Percentiles rank a stretch among this genome's conserved stretches.
phyloP scores from a whole-genome alignment of 2,888 invertebrate genomes.

The Stenchaetothrips biformis region DNA sequence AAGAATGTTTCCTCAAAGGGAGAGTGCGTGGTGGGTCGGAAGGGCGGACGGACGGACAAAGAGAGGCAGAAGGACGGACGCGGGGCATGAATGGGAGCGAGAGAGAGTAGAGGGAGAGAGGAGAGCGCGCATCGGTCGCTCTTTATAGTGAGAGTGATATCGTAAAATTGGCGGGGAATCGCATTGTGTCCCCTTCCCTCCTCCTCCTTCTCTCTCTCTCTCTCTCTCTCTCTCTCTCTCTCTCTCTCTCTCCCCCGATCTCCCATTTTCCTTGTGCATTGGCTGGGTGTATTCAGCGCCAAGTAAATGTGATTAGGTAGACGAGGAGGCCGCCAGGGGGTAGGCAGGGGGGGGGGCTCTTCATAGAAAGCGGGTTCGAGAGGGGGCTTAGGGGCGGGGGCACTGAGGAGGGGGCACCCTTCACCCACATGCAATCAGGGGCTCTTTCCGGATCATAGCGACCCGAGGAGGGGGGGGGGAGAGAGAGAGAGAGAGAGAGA shows the following conservation, averaged over 20 bases:
- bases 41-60: conserved; percentile 31
- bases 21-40: neutral
- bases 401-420: neutral
- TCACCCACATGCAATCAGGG: conserved; percentile 24
- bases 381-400: neutral
- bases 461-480: neutral
- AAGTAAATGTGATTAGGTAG: conserved; percentile 23
- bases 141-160: conserved; percentile 1
- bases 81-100: conserved; percentile 30
- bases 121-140: conserved; percentile 27
- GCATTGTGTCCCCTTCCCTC: neutral
- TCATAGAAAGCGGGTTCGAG: neutral
- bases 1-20: too few relatives aligned
- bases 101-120: conserved; percentile 34
- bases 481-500: neutral
- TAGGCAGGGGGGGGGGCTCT: neutral
- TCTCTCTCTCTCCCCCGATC: too few relatives aligned
- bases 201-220: neutral
- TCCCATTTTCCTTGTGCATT: neutral
- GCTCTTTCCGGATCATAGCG: conserved; percentile 22
- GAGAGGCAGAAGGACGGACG: conserved; percentile 32
- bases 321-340: neutral
- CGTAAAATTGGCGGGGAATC: neutral
- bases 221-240: neutral
- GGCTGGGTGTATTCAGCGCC: conserved; percentile 17